Base-by-base conservation (phyloP, 92 coral and sea anemone species). In the Umimayanthus kanabou region DNA sequence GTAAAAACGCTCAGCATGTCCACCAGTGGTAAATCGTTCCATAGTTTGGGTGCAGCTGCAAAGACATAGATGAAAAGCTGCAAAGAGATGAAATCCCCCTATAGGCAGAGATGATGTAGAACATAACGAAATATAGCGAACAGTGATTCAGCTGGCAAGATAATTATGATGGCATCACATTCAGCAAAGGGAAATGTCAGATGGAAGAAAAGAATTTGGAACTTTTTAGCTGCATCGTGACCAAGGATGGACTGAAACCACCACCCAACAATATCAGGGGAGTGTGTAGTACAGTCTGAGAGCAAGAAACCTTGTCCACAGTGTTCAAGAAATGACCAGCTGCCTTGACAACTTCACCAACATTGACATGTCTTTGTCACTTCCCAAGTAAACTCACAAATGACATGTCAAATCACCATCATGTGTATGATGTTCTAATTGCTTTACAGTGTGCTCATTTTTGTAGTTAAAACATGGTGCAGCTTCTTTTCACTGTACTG, bases 141-240 rank as follows among this genome's bases (percentile, higher is more conserved):
- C 88, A 53, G 91, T 91, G 26, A 71, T 89, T 10, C 93, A 94
- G 70, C 82, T 85, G 82, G 96, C 94, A 20, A 88, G 77, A 30
- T 89, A n/a, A n/a, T n/a, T n/a, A 92, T 74, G 90, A 65, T 76
- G 86, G 92, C 16, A 73, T 94, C 89, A 93, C 96, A 8, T 84
- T 91, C 87, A 93, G 91, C 82, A 88, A 58, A 2, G 91, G 87
- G 58, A 93, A 93, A 71, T 87, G 94, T 58, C 92, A 87, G 80
- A 91, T 33, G 96, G 94, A 8, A 81, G 85, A 0, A 80, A 79
- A 30, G 90, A 91, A 77, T 85, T 92, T 25, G 85, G 85, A 28
- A 33, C 2, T 33, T 89, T 92, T 89, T 74, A 92, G 93, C 76
- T 85, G 88, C 80, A 55, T 50, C 26, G 91, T 91, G 90, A 90